phyloP scores from a whole-genome alignment of 2,113 vertebrate genomes.

The Marcusenius ussheri region DNA sequence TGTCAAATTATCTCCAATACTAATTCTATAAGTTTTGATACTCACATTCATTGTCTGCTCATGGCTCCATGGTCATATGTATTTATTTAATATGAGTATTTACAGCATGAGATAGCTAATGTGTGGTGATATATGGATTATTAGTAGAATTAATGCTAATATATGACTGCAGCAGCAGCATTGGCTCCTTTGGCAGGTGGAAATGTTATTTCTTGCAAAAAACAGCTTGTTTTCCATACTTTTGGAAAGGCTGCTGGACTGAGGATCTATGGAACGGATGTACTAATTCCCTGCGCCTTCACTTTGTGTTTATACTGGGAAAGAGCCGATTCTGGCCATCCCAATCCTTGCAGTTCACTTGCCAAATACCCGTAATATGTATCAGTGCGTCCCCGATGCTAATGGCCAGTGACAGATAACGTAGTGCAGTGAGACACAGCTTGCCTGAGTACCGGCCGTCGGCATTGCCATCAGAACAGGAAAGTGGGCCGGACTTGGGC shows the following conservation, averaged over 20 bases:
- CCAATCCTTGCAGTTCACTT: constrained; percentile 33
- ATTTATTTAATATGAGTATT: background rate
- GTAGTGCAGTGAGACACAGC: constrained; percentile 27
- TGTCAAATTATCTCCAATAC: background rate
- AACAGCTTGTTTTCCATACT: constrained; percentile 34
- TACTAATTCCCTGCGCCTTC: constrained; percentile 25
- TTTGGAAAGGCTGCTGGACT: constrained; percentile 26
- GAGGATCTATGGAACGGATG: constrained; percentile 17
- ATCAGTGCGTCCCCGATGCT: constrained; percentile 18
- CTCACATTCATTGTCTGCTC: background rate
- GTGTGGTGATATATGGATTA: background rate
- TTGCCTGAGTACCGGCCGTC: constrained; percentile 29
- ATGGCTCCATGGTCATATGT: background rate
- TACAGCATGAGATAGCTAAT: background rate
- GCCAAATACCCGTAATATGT: constrained; percentile 43
- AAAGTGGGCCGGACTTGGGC: constrained; percentile 27
- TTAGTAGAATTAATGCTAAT: background rate
- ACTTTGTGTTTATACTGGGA: constrained; percentile 33
- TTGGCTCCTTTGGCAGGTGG: background rate
- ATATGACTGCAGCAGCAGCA: background rate
- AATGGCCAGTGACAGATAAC: constrained; percentile 49
- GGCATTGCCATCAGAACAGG: constrained; percentile 35
- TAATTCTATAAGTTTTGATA: background rate
- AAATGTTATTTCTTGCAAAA: background rate
- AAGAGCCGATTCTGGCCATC: constrained; percentile 29